These are phyloP conservation scores for Picus viridis DNA, from an alignment of 2,797 vertebrate genomes.

Conservation along the genomic window DNA sequence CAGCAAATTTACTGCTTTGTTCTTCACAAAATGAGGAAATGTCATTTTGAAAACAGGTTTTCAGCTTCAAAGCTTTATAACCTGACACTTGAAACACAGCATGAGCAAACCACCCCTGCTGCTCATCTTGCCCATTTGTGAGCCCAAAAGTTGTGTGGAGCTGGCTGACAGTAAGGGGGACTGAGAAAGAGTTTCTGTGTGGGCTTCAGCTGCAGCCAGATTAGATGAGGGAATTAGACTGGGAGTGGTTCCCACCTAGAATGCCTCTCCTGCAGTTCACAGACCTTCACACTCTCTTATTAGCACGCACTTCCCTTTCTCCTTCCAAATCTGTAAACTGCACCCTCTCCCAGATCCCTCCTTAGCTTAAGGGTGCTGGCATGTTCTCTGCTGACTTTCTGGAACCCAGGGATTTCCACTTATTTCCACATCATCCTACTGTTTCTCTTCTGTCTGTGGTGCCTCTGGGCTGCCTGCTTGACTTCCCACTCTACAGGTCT, in stretches of 20 bases:
- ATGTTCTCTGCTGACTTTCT: conserved; percentile 59
- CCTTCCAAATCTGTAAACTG: conserved; percentile 62
- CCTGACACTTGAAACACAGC: neutral
- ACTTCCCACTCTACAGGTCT: conserved; percentile 40
- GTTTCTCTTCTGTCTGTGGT: conserved; percentile 53
- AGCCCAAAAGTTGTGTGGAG: neutral
- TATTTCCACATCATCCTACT: conserved; percentile 68
- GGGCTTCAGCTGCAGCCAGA: conserved; percentile 54
- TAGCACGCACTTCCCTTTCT: conserved; percentile 38
- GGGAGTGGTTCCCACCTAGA: conserved; percentile 62
- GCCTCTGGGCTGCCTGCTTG: conserved; percentile 43
- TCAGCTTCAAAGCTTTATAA: conserved; percentile 40
- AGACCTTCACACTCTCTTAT: conserved; percentile 52
- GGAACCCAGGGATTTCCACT: conserved; percentile 66
- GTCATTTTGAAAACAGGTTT: conserved; percentile 28
- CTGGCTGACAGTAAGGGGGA: neutral
- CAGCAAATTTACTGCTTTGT: conserved; percentile 35
- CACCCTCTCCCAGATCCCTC: conserved; percentile 58
- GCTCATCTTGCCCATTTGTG: neutral
- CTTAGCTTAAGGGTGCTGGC: conserved; percentile 70
- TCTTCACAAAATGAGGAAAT: conserved; percentile 23
- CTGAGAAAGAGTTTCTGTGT: conserved; percentile 13
- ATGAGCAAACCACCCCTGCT: neutral
- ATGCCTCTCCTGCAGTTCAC: conserved; percentile 49
- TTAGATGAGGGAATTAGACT: conserved; percentile 32